Evolutionary conservation across 2,797 vertebrate genomes (phyloP), one percentile per base, ranked within the genome.

Genomic region (Threskiornis aethiopicus): DNA sequence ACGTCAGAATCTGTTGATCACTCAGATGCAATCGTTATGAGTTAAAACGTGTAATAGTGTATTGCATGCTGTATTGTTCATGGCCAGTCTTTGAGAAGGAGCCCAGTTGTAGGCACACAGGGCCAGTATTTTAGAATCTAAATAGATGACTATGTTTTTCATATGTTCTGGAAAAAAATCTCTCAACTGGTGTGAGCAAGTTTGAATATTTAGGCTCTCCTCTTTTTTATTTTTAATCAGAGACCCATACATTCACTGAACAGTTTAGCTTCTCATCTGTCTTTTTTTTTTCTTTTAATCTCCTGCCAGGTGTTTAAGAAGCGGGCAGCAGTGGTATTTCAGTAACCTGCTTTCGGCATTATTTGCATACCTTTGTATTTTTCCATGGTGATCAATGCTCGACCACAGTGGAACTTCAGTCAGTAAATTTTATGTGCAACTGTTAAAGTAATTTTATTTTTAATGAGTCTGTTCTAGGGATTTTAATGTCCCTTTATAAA

Each of bases 401-500:
- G 16, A 1, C 73, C 46, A 28, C 71, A 89, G 64, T 72, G 64
- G 54, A 92, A 78, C 59, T 59, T 73, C 57, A 84, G 80, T 76
- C 80, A 73, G 79, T 93, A 92, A 84, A 90, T 96, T 97, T 96
- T 96, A 89, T 96, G 96, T 97, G 91, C 91, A 96, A 96, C 91
- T 96, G 86, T 95, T 95, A 54, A 91, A 92, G 86, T 92, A 87
- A 89, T 96, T 97, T 96, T 89, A 69, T 92, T 98, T 97, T 95
- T 96, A 97, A 96, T 97, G 96, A 97, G 72, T 97, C 85, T 89
- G 81, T 96, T 97, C 54, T 96, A 93, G 94, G 93, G 95, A 95
- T 97, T 97, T 96, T 96, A 95, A 95, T 98, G 97, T 97, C 87
- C 57, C 77, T 97, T 97, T 97, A 98, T 98, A 98, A 97, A 98